Evolutionary conservation across 2,888 invertebrate genomes (phyloP), one percentile per base, ranked within the genome.

Genomic region (Lasioglossum marginatum): DNA sequence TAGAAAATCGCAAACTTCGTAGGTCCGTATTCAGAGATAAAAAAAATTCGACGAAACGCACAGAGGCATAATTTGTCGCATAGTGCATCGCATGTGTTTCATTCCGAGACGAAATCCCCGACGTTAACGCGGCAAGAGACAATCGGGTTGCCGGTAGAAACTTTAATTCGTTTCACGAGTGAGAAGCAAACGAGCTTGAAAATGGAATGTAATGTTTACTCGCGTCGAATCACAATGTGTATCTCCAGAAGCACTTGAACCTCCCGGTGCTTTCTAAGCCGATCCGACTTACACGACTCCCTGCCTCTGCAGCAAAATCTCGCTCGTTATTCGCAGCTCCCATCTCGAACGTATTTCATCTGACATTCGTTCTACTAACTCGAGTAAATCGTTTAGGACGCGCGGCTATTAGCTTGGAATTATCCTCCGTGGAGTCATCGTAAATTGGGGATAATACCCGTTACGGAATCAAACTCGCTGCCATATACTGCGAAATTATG

Each of bases 261-360:
- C 23, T 10, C 23, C 12, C 10, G 31, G 19, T 31, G 63, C 63
- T 31, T 63, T 63, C 63, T 63, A 63, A 63, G 63, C 31, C 63
- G 63, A 63, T 63, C 63, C 63, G 63, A 63, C 63, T 63, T 63
- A 63, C 63, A 63, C 63, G 63, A 63, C 19, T 31, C 63, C 14
- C 31, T 63, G 31, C 19, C 63, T 63, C 31, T 63, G 31, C 31
- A 63, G 31, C 63, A 31, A 31, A 63, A 63, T 31, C 63, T 31
- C 31, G 63, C 63, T 63, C 63, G 63, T 63, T 63, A 63, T 63
- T 63, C 31, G 63, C 63, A 63, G 31, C 63, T 63, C 31, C 8
- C 16, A 5, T 31, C 63, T 63, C 63, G 5, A 14, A n/a, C 19
- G 63, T 63, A 63, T 63, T 63, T 63, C 63, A 31, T 16, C 16